phyloP scores from a whole-genome alignment of 2,113 vertebrate species.

The Ariopsis seemanni region DNA sequence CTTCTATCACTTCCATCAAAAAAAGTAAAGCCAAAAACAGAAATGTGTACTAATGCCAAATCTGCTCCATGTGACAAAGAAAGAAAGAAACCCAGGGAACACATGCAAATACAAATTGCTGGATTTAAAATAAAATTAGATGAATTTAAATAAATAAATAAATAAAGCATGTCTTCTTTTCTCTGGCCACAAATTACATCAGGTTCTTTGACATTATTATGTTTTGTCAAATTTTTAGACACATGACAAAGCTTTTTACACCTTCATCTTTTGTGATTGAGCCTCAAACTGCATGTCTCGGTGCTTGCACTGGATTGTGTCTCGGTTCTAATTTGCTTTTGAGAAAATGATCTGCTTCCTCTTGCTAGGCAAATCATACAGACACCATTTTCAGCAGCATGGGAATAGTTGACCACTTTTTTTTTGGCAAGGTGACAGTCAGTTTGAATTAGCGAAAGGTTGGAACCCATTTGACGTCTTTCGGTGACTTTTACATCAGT shows the following conservation, averaged over 20 bases:
- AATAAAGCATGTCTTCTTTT: too few relatives aligned
- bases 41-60: too few relatives aligned
- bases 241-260: neutral
- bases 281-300: neutral
- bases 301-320: neutral
- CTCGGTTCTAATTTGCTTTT: neutral
- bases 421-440: neutral
- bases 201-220: too few relatives aligned
- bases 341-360: neutral
- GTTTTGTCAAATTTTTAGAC: neutral
- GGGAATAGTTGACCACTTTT: neutral
- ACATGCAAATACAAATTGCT: too few relatives aligned
- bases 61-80: too few relatives aligned
- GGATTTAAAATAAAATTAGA: too few relatives aligned
- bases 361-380: neutral
- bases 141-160: too few relatives aligned
- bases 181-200: too few relatives aligned
- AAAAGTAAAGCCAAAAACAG: too few relatives aligned
- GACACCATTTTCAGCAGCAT: too few relatives aligned
- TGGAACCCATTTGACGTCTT: neutral
- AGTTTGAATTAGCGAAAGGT: neutral
- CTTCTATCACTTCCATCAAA: too few relatives aligned
- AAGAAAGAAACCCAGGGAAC: too few relatives aligned
- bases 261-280: neutral
- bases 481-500: conserved; percentile 1